phyloP scores from a whole-genome alignment of 2,797 vertebrate species.

The Enteromius anoplus region DNA sequence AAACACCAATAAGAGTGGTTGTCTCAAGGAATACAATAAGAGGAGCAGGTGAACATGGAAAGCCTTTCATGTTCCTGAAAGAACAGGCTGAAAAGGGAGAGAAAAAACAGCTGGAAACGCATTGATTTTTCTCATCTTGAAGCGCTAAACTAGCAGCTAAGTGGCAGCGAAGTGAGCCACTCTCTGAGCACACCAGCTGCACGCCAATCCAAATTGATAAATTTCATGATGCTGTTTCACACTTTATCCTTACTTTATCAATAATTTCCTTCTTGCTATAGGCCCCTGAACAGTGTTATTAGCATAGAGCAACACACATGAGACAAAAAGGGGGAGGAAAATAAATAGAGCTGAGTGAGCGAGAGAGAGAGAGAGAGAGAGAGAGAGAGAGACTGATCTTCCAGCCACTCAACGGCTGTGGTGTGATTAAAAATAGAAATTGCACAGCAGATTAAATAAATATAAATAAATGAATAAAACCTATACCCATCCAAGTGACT shows the following conservation, averaged over 20 bases:
- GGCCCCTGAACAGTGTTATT: constrained; percentile 29
- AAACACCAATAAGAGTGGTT: constrained; percentile 68
- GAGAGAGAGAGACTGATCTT: constrained; percentile 6
- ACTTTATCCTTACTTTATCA: constrained; percentile 60
- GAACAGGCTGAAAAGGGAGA: constrained; percentile 57
- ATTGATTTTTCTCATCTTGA: constrained; percentile 70
- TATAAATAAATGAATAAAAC: constrained; percentile 64
- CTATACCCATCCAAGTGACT: constrained; percentile 79
- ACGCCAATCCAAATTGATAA: constrained; percentile 62
- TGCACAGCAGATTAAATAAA: constrained; percentile 54
- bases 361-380: not conserved
- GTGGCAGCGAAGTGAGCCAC: constrained; percentile 59
- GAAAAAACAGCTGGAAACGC: constrained; percentile 62
- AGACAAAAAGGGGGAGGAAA: constrained; percentile 18
- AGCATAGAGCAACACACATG: constrained; percentile 19
- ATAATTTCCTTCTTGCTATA: constrained; percentile 53
- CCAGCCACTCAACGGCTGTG: constrained; percentile 54
- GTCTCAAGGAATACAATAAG: constrained; percentile 59
- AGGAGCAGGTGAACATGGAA: constrained; percentile 58
- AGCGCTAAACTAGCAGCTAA: constrained; percentile 60
- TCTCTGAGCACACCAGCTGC: constrained; percentile 65
- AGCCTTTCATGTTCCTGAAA: constrained; percentile 49
- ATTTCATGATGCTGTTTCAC: constrained; percentile 60
- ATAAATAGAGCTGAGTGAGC: not conserved
- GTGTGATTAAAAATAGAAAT: constrained; percentile 67